phyloP scores from a whole-genome alignment of 2,888 invertebrate genomes.

The Ochropacha duplaris region DNA sequence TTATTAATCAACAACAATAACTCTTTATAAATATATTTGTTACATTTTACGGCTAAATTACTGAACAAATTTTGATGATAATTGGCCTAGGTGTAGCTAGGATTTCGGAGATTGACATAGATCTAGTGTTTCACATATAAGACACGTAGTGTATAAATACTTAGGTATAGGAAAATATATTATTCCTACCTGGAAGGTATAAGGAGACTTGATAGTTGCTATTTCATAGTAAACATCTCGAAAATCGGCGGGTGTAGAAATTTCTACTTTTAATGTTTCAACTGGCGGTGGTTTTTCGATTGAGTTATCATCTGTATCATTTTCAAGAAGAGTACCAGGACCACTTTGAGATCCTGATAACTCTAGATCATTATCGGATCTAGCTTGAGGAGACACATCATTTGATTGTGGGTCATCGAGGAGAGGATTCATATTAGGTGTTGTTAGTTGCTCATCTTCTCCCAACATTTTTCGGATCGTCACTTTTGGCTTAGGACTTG shows the following conservation, averaged over 20 bases:
- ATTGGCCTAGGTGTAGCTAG: too few relatives aligned
- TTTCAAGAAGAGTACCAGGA: slow-evolving; percentile 84
- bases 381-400: slow-evolving; percentile 81
- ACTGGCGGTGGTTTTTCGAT: slow-evolving; percentile 85
- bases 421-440: slow-evolving; percentile 69
- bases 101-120: too few relatives aligned
- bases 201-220: slow-evolving; percentile 94
- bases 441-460: slow-evolving; percentile 78
- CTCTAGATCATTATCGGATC: slow-evolving; percentile 86
- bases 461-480: slow-evolving; percentile 88
- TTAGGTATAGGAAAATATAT: not conserved
- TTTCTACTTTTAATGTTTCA: slow-evolving; percentile 93
- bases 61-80: too few relatives aligned
- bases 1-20: too few relatives aligned
- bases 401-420: slow-evolving; percentile 74
- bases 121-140: too few relatives aligned
- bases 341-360: slow-evolving; percentile 87
- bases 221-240: slow-evolving; percentile 94
- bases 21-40: too few relatives aligned
- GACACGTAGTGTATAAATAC: too few relatives aligned
- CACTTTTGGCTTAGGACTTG: slow-evolving; percentile 93
- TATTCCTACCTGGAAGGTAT: slow-evolving; percentile 90
- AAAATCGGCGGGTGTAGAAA: slow-evolving; percentile 93
- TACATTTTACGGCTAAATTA: too few relatives aligned
- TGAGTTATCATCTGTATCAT: slow-evolving; percentile 85